phyloP scores from a whole-genome alignment of 2,113 vertebrate genomes.

The Platichthys stellatus region DNA sequence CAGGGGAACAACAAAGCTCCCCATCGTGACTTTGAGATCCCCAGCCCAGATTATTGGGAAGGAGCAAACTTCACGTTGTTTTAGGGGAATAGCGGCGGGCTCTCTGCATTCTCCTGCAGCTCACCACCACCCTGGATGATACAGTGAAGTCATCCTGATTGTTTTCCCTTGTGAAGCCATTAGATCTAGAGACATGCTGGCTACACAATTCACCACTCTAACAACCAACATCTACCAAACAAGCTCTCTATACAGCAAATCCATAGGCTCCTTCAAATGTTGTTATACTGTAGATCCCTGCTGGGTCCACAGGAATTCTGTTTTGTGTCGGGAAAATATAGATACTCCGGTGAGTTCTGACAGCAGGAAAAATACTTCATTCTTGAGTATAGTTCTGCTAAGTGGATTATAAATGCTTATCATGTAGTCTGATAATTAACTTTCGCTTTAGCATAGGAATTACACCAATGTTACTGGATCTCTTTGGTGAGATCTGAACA shows the following conservation, averaged over 20 bases:
- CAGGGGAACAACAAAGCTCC: constrained; percentile 61
- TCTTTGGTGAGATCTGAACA: neutral
- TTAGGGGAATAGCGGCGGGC: constrained; percentile 73
- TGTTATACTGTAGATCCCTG: constrained; percentile 79
- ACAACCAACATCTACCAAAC: constrained; percentile 82
- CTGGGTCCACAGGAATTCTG: constrained; percentile 30
- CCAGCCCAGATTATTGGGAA: constrained; percentile 64
- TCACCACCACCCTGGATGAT: constrained; percentile 77
- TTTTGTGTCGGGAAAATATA: constrained; percentile 24
- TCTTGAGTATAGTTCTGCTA: constrained; percentile 3
- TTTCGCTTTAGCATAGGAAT: neutral
- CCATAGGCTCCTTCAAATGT: constrained; percentile 84
- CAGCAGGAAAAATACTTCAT: constrained; percentile 33
- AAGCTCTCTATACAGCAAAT: constrained; percentile 89
- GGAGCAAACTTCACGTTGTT: constrained; percentile 67
- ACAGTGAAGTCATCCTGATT: constrained; percentile 84
- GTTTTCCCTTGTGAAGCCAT: constrained; percentile 87
- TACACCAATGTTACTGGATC: neutral
- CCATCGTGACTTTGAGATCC: constrained; percentile 72
- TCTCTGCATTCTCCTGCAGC: constrained; percentile 80
- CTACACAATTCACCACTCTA: constrained; percentile 89
- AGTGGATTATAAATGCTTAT: neutral
- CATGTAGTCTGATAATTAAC: neutral
- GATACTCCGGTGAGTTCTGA: neutral
- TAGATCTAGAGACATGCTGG: constrained; percentile 89